Conservation (phyloP, 2,113 vertebrate species). For the Lepus americanus region DNA sequence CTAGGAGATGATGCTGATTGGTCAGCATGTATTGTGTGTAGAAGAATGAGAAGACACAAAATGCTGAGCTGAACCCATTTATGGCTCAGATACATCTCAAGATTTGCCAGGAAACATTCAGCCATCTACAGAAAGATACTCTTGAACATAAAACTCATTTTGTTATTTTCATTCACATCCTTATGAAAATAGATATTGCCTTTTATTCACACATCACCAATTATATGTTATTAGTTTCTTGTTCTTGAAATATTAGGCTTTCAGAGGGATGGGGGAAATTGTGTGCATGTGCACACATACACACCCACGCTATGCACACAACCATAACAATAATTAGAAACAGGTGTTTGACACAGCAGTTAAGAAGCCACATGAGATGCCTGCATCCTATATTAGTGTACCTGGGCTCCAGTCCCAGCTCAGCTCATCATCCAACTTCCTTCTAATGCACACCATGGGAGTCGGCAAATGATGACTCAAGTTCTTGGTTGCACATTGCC, state of each 20-base stretch:
- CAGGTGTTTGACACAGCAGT: background rate
- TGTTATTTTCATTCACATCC: background rate
- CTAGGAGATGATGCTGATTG: no score
- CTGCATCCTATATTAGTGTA: no score
- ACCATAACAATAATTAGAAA: conserved; percentile 14
- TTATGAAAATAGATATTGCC: background rate
- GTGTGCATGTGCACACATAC: background rate
- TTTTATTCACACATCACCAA: conserved; percentile 6
- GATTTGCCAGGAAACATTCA: background rate
- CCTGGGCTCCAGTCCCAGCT: no score
- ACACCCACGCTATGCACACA: background rate
- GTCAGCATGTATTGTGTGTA: background rate
- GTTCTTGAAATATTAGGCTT: background rate
- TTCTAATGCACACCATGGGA: no score
- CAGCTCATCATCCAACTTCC: no score
- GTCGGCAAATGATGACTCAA: no score
- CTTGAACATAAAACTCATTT: background rate
- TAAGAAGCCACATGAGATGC: no score
- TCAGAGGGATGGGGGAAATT: background rate
- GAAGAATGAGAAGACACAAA: background rate
- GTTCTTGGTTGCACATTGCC: no score
- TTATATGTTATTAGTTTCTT: conserved; percentile 20
- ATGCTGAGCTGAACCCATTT: background rate
- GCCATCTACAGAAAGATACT: background rate
- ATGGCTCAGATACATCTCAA: background rate